Evolutionary conservation across 2,797 vertebrate species (phyloP).

Genomic region (Leuciscus waleckii): DNA sequence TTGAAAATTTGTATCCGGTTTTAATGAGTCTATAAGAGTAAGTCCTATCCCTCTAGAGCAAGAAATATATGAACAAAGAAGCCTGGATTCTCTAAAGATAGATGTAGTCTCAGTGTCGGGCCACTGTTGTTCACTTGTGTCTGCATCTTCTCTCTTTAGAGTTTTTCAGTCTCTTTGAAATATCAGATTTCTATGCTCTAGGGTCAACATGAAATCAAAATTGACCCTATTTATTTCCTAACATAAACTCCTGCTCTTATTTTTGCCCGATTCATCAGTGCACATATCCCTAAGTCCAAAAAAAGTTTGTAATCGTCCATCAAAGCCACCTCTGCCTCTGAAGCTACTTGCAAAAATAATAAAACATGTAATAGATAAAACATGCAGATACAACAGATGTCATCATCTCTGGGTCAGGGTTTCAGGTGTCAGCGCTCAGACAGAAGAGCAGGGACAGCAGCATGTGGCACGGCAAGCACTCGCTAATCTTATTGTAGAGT

Average conservation of each 20-base stretch:
- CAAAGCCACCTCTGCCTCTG: background rate
- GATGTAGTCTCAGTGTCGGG: background rate
- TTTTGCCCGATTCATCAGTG: background rate
- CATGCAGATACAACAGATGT: conserved; percentile 25
- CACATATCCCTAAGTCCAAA: background rate
- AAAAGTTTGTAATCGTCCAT: background rate
- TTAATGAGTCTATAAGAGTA: conserved; percentile 47
- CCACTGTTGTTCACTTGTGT: background rate
- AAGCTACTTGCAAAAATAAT: background rate
- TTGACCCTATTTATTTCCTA: background rate
- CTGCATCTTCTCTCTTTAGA: conserved; percentile 1
- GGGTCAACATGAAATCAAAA: background rate
- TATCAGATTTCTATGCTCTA: background rate
- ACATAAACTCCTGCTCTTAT: background rate
- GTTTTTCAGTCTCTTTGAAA: conserved; percentile 6
- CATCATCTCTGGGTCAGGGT: background rate
- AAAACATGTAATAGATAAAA: conserved; percentile 8
- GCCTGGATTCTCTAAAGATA: background rate
- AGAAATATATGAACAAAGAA: background rate
- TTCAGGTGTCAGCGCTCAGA: conserved; percentile 25
- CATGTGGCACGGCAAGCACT: conserved; percentile 52
- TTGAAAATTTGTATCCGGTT: conserved; percentile 28
- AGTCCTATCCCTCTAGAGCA: background rate
- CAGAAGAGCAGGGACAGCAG: conserved; percentile 26
- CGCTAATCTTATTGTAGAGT: conserved; percentile 63